Percentiles rank a stretch among this genome's conserved stretches.
Conservation (phyloP, 2,113 vertebrate species). For the Amphiprion ocellaris region DNA sequence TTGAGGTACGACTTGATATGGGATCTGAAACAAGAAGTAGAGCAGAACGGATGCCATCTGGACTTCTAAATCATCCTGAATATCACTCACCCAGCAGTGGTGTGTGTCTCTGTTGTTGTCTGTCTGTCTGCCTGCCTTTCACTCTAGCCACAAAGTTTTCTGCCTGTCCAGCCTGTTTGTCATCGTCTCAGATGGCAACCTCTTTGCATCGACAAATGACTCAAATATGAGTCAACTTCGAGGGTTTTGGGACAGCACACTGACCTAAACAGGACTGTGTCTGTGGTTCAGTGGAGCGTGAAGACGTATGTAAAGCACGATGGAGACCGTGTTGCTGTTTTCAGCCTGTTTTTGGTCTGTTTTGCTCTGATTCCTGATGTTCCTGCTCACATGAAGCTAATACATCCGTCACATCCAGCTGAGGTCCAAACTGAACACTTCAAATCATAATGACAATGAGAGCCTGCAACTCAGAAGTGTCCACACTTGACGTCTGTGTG, state of each 20-base stretch:
- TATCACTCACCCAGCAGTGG: slow-evolving; percentile 31
- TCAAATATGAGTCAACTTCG: slow-evolving; percentile 12
- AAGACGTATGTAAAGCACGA: not conserved
- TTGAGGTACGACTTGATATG: slow-evolving; percentile 40
- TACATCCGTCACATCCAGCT: not conserved
- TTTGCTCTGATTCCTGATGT: slow-evolving; percentile 24
- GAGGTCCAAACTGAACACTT: slow-evolving; percentile 9
- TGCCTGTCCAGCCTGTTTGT: slow-evolving; percentile 9
- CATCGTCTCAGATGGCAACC: slow-evolving; percentile 20
- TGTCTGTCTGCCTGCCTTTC: slow-evolving; percentile 8
- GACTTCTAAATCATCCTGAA: slow-evolving; percentile 47
- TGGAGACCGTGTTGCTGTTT: slow-evolving; percentile 1
- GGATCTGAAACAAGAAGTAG: slow-evolving; percentile 49
- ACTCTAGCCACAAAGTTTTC: slow-evolving; percentile 12
- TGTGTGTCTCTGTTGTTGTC: slow-evolving; percentile 25
- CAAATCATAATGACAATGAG: slow-evolving; percentile 30
- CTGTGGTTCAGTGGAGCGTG: slow-evolving; percentile 20
- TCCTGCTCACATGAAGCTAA: not conserved
- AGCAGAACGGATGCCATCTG: slow-evolving; percentile 61
- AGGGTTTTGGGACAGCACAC: slow-evolving; percentile 3
- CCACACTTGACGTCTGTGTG: slow-evolving; percentile 3
- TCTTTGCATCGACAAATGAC: slow-evolving; percentile 56
- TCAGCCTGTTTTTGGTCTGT: slow-evolving; percentile 1
- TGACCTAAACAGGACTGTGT: slow-evolving; percentile 23
- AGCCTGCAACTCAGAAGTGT: not conserved